Evolutionary conservation across 2,113 vertebrate species (phyloP), one percentile per base, ranked within the genome.

Genomic region (Thamnaconus septentrionalis): DNA sequence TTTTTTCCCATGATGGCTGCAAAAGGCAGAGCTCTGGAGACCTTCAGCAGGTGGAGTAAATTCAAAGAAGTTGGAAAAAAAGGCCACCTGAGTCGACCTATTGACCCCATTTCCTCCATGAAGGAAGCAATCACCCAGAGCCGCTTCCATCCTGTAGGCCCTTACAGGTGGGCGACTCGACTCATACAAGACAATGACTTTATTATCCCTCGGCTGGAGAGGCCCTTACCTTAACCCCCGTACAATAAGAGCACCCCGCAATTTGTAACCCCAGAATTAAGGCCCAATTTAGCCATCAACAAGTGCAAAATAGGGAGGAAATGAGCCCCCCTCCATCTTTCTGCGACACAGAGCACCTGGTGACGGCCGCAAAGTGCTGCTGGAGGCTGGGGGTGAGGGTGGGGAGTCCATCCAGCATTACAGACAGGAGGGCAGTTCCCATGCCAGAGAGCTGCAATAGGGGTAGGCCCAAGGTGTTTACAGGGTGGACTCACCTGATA

Each of bases 241-340:
- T 63, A 60, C 80, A 84, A 79, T 73, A 80, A 85, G 55, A 71
- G 77, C 72, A 85, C 56, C 81, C 80, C 83, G 71, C 84, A 84
- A 82, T 80, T 84, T 81, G 58, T 57, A 71, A 85, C 86, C 73
- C 77, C 10, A 5, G 65, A 78, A 87, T 84, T 79, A 85, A 71
- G 61, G 75, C 9, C 76, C 81, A 89, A 92, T 92, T 91, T 88
- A 90, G 82, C 82, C 83, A 80, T 91, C 90, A 92, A 85, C 87
- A 84, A 78, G 79, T 61, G 61, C 64, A 70, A 82, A 86, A 83
- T 80, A 68, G 59, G 56, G 63, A 69, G 59, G 55, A 40, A 50
- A n/a, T 48, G 65, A 61, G 65, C 64, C 47, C 69, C 51, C 67
- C 73, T 55, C 12, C 60, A 60, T 65, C 56, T 60, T 76, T 77